Evolutionary conservation across 1,140 invertebrate species (phyloP).

Genomic region (Trichonephila clavipes): DNA sequence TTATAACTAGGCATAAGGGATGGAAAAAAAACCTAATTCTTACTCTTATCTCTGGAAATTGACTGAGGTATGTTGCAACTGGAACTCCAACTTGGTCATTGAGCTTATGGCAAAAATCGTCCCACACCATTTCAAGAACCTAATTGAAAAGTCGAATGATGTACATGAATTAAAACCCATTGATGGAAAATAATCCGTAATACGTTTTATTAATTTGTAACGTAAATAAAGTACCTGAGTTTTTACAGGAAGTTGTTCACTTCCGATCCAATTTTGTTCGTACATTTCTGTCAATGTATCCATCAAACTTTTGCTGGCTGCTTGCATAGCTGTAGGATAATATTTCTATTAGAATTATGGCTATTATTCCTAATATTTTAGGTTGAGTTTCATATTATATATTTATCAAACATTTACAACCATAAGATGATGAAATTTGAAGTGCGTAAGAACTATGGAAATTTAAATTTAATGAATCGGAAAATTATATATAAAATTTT

Average conservation of each 20-base stretch:
- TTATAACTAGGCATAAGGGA: too few relatives aligned
- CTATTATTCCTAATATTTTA: neutral
- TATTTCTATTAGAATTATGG: neutral
- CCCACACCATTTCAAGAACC: conserved; percentile 95
- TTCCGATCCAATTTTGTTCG: conserved; percentile 95
- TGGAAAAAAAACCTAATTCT: conserved; percentile 50
- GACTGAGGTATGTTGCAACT: conserved; percentile 92
- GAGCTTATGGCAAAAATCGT: conserved; percentile 96
- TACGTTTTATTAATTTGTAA: neutral
- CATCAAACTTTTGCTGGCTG: conserved; percentile 94
- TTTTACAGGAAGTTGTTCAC: conserved; percentile 92
- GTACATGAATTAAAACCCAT: neutral
- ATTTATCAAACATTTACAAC: too few relatives aligned
- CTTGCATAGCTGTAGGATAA: conserved; percentile 89
- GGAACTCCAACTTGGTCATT: conserved; percentile 96
- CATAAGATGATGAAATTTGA: too few relatives aligned
- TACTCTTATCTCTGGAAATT: conserved; percentile 82
- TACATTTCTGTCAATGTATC: conserved; percentile 95
- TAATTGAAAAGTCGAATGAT: neutral
- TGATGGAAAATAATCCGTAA: neutral
- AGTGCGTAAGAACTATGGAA: too few relatives aligned
- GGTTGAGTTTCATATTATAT: neutral
- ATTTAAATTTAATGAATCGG: too few relatives aligned
- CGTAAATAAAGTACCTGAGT: conserved; percentile 76
- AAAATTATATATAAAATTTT: too few relatives aligned